Base-by-base conservation (phyloP, 1,140 invertebrate species). In the Onthophagus taurus region DNA sequence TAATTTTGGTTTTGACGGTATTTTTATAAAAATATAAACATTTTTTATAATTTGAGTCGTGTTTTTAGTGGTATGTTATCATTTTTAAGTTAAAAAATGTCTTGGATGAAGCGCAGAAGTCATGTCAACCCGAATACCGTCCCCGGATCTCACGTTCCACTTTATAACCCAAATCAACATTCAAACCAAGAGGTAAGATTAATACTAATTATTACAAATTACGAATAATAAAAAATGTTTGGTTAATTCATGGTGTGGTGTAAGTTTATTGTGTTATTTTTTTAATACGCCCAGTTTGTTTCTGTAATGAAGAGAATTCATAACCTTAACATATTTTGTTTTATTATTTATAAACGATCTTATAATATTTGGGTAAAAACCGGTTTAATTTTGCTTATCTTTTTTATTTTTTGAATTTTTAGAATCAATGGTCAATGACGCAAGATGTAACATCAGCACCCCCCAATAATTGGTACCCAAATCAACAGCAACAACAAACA, bases 91-190 rank as follows among this genome's bases (percentile, higher is more conserved):
- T 44, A 42, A 53, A 49, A 19, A n/a, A 63, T 63, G 61, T 59
- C 60, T 38, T 63, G 61, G 61, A 53, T 60, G 43, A 57, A 55
- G 31, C 52, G 53, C 51, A 49, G 55, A 44, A 53, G 54, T 13
- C 54, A 51, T 17, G 44, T 43, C 6, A 49, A 50, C 24, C 56
- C 58, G 19, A 58, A 41, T 26, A 42, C 54, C 12, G 45, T 48
- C 4, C 31, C 44, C 12, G 45, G 49, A 17, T 51, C 57, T n/a
- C 53, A 53, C 12, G 52, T 57, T 19, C 57, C 50, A 41, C 51
- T 59, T 53, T 63, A 58, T 35, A 60, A 61, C 41, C 57, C 59
- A 6, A 58, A 55, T 54, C 61, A 60, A 55, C 58, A 55, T 55
- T 52, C 50, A 50, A 48, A 44, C 44, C 39, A 49, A 51, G 49